phyloP scores from a whole-genome alignment of 2,888 invertebrate species.

The Dicyrtoma fusca region DNA sequence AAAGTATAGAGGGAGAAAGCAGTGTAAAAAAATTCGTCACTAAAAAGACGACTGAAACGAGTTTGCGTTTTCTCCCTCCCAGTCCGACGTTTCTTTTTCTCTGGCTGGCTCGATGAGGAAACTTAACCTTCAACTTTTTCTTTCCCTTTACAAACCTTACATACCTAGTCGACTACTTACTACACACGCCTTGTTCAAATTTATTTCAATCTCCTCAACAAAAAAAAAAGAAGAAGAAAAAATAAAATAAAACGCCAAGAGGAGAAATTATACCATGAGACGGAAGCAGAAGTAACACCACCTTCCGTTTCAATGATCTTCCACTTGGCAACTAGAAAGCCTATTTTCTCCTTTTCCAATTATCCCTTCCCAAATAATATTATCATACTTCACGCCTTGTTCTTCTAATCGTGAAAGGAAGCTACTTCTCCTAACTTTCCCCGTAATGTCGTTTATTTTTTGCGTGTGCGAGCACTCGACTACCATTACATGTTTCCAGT shows the following conservation, averaged over 20 bases:
- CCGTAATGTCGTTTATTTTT: no score
- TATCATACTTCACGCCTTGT: constrained; percentile 10
- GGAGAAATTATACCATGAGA: no score
- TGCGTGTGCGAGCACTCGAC: no score
- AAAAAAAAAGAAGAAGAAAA: constrained; percentile 8
- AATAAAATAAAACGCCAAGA: not conserved
- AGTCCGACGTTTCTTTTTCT: not conserved
- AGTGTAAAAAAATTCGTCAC: constrained; percentile 10
- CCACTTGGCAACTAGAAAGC: constrained; percentile 19
- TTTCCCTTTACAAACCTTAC: not conserved
- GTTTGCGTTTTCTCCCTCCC: constrained; percentile 16
- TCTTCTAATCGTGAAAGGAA: not conserved
- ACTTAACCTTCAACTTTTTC: constrained; percentile 5
- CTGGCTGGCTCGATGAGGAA: not conserved
- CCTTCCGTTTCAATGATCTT: constrained; percentile 10
- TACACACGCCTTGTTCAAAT: not conserved
- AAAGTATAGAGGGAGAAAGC: not conserved
- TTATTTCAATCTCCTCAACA: not conserved
- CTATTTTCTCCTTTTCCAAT: constrained; percentile 9
- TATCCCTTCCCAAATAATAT: constrained; percentile 4
- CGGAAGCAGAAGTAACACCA: not conserved
- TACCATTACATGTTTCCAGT: no score
- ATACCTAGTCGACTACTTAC: not conserved
- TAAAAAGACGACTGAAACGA: constrained; percentile 12
- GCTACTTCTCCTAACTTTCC: not conserved